Evolutionary conservation across 1,140 invertebrate genomes (phyloP).

Genomic region (Macrotrachela quadricornifera): DNA sequence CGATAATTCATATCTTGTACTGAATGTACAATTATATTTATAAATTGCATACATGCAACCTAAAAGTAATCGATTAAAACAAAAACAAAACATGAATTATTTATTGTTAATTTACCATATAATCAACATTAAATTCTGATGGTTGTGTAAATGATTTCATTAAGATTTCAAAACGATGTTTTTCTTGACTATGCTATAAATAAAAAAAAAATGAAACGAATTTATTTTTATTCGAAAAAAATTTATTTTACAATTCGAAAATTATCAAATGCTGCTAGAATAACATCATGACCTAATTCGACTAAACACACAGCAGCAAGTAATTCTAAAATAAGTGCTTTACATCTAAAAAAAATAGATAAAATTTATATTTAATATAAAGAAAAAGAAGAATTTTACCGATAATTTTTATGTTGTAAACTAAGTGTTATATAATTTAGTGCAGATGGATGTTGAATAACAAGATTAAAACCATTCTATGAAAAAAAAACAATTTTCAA

Average conservation of each 20-base stretch:
- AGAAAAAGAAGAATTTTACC: conserved; percentile 21
- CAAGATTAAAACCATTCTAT: conserved; percentile 11
- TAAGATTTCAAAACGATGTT: conserved; percentile 72
- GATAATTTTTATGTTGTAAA: conserved; percentile 14
- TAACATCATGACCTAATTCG: conserved; percentile 91
- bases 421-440: conserved; percentile 4
- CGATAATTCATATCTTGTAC: conserved; percentile 98
- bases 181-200: conserved; percentile 37
- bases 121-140: conserved; percentile 77
- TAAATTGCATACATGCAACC: conserved; percentile 92
- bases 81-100: neutral
- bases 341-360: conserved; percentile 45
- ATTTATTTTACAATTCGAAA: conserved; percentile 52
- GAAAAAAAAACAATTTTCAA: conserved; percentile 17
- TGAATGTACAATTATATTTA: conserved; percentile 95
- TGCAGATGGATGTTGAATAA: conserved; percentile 5
- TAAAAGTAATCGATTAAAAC: conserved; percentile 11
- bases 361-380: neutral
- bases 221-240: too few species aligned
- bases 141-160: conserved; percentile 66
- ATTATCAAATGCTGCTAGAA: conserved; percentile 83
- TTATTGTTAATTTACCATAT: neutral
- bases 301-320: conserved; percentile 75
- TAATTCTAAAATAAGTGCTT: conserved; percentile 81
- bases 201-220: too few species aligned